phyloP scores from a whole-genome alignment of 1,140 invertebrate genomes.

The Lucilia cuprina region DNA sequence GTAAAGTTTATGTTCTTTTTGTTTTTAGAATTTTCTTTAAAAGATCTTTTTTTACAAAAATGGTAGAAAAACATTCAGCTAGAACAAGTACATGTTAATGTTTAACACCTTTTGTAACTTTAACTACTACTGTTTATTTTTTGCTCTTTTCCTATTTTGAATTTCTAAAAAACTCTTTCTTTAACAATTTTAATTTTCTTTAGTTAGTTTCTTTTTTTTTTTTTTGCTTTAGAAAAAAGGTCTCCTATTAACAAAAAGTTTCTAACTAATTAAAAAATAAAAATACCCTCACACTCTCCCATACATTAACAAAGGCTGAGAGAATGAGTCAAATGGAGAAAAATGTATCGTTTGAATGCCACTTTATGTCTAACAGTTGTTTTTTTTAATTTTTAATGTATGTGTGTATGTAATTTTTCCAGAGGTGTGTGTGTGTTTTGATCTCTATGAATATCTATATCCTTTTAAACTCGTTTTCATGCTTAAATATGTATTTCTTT shows the following conservation, averaged over 20 bases:
- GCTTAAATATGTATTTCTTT: neutral
- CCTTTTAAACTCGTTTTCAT: neutral
- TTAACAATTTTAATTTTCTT: conserved; percentile 18
- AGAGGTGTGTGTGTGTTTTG: too few species aligned
- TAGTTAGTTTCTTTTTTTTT: neutral
- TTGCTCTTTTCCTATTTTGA: neutral
- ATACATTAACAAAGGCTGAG: neutral
- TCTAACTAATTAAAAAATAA: conserved; percentile 35
- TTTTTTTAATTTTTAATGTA: neutral
- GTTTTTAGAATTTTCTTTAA: neutral
- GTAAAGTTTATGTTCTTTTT: neutral
- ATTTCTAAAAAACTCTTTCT: neutral
- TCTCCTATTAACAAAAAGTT: conserved; percentile 28
- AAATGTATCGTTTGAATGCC: neutral
- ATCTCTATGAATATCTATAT: neutral
- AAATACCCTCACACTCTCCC: neutral
- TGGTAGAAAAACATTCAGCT: neutral
- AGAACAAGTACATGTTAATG: conserved; percentile 23
- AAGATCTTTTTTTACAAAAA: neutral
- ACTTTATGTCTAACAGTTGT: conserved; percentile 20
- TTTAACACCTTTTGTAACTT: conserved; percentile 29
- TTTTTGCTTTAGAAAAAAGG: neutral
- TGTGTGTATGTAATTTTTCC: neutral
- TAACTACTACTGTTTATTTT: conserved; percentile 6
- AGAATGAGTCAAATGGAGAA: neutral